A percentile compares a stretch with the other conserved stretches of the same genome.
These are phyloP conservation scores for Tonatia bakeri DNA, from an alignment of 2,113 vertebrate genomes.

Conservation along the genomic window DNA sequence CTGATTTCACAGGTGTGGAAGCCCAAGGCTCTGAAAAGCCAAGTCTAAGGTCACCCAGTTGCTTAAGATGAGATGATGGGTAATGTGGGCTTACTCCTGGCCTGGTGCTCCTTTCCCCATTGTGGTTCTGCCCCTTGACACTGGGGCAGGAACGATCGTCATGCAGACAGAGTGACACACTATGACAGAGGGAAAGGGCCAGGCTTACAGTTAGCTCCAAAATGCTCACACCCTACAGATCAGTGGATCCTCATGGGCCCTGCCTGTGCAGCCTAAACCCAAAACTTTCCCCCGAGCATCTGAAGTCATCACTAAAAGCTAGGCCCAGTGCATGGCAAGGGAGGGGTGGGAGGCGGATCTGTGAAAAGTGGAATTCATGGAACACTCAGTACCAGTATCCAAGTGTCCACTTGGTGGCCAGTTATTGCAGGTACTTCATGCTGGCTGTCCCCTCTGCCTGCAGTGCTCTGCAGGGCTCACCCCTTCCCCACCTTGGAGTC, in stretches of 20 bases:
- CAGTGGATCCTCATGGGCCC: not conserved
- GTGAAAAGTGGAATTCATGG: rapidly evolving
- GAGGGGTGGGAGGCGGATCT: rapidly evolving
- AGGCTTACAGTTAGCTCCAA: not conserved
- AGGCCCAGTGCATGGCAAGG: not conserved
- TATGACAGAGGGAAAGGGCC: not conserved
- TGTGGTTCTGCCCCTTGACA: rapidly evolving
- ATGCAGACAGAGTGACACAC: not conserved
- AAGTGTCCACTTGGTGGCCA: rapidly evolving
- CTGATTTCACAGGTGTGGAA: not conserved
- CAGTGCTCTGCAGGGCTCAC: not conserved
- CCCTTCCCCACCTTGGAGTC: not conserved
- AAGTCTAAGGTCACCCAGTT: not conserved
- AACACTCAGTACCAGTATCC: not conserved
- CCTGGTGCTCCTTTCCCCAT: not conserved
- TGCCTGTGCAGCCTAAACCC: not conserved
- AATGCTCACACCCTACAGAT: not conserved
- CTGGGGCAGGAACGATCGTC: not conserved
- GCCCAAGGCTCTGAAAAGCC: not conserved
- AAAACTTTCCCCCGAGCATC: not conserved
- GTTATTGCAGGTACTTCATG: too few species aligned
- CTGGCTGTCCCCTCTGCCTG: not conserved
- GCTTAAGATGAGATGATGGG: not conserved
- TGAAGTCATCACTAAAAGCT: not conserved
- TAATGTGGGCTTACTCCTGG: not conserved